Evolutionary conservation across 2,113 vertebrate genomes (phyloP).

Genomic region (Lepidothrix coronata): DNA sequence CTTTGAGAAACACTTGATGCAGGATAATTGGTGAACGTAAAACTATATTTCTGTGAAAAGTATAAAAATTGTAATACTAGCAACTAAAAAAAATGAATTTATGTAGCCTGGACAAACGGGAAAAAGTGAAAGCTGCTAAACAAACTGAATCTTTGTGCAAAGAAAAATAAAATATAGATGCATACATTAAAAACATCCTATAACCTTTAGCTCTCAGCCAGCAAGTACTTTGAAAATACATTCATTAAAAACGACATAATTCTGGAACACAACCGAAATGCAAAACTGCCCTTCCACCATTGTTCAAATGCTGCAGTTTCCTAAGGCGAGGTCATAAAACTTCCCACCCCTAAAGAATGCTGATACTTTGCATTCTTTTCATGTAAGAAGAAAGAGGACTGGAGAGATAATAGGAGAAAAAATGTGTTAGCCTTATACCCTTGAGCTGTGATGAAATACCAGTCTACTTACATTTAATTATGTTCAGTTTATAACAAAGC

Average conservation of each 20-base stretch:
- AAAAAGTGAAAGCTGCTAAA: background rate
- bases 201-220: background rate
- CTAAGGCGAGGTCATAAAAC: slow-evolving; percentile 16
- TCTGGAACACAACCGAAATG: background rate
- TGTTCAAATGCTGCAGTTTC: background rate
- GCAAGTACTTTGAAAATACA: background rate
- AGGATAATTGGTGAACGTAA: background rate
- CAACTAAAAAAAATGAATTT: background rate
- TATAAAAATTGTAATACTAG: background rate
- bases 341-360: slow-evolving; percentile 20
- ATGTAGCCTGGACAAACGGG: background rate
- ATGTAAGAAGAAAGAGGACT: slow-evolving; percentile 18
- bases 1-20: background rate
- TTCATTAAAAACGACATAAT: slow-evolving; percentile 25
- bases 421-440: slow-evolving; percentile 43
- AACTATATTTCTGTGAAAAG: background rate
- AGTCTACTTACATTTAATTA: slow-evolving; percentile 61
- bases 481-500: slow-evolving; percentile 47
- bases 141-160: background rate
- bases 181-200: background rate
- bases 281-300: background rate
- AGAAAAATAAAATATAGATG: background rate
- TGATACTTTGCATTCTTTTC: slow-evolving; percentile 47
- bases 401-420: slow-evolving; percentile 38
- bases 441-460: slow-evolving; percentile 62